Base-by-base conservation (phyloP, 2,113 vertebrate species). In the Istiophorus platypterus region DNA sequence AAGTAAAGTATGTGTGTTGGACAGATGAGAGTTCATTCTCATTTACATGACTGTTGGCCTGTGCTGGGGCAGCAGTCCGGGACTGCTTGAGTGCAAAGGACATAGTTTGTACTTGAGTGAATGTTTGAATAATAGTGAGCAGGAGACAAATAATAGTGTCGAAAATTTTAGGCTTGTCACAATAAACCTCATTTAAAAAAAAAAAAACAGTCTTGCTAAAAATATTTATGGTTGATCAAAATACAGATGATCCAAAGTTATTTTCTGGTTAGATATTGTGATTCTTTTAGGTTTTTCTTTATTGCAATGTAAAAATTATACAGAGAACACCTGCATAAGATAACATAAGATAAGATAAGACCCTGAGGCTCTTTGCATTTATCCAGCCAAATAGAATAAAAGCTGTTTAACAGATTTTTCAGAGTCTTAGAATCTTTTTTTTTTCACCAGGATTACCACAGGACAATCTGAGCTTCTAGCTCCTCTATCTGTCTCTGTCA, bases 351-450 rank as follows among this genome's bases (percentile, higher is more conserved):
- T n/a, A n/a, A 79, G 22, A 79, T 67, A 77, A 64, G 31, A 65
- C 58, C 61, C 37, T 0, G 0, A 62, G 69, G 72, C 15, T 27
- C 18, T 69, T 59, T 57, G 71, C 75, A 54, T 74, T 78, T 37
- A 80, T 74, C 58, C 45, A 59, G 59, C 51, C 67, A 82, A 72
- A 80, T 24, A 78, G 69, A 78, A 67, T 47, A 79, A 88, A 86
- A 74, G 56, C 52, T 84, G 37, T 63, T 78, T 18, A 59, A 81
- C 24, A 68, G 51, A 47, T 57, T 83, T 76, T 70, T 26, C 37
- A 67, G 51, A 70, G 54, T 37, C 17, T 54, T 74, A 71, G 65
- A 51, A 71, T 62, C 39, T 61, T 8, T 45, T 63, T 73, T 64
- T 64, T 64, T 2, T 24, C 49, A 72, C 0, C 56, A 65, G 34